Evolutionary conservation across 1,140 invertebrate genomes (phyloP), one percentile per base, ranked within the genome.

Genomic region (Lucilia cuprina): DNA sequence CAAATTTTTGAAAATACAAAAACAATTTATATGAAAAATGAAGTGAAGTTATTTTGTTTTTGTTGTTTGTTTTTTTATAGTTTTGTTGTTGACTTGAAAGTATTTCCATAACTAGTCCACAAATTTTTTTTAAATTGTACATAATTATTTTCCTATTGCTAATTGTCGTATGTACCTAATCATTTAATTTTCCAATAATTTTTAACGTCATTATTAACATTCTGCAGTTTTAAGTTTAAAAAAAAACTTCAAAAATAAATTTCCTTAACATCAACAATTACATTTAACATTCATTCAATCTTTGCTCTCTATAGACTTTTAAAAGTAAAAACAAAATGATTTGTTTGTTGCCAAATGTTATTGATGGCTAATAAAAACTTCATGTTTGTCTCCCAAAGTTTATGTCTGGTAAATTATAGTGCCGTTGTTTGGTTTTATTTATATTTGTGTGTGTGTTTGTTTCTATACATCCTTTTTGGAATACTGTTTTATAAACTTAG

Each of bases 351-450:
- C 75, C 30, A 77, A 77, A 14, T 77, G 75, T 77, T 77, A 77
- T 77, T 77, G 75, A 77, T 77, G 75, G 75, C 75, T 35, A 77
- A 77, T 77, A 77, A 77, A 77, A 77, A 77, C 41, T 77, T 77
- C 75, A 77, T 77, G 75, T 41, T 77, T 77, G 75, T 77, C 75
- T 34, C 75, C 65, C 65, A 21, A 70, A 70, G 65, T 70, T 70
- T 70, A n/a, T 21, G 65, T 77, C 14, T 35, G 30, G 30, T 77
- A 77, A 77, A 77, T 77, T 77, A 77, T 41, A 34, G 75, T 77
- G 9, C 55, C n/a, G 55, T 60, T 41, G 14, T 41, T 41, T 41
- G 5, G 41, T 41, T 41, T 41, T 60, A 17, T n/a, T 17, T 60
- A 2, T 60, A 14, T 60, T 0, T 60, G 2, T 60, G 2, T 60